Conservation (phyloP, 2,797 vertebrate genomes). For the Chaetodon trifasciatus region DNA sequence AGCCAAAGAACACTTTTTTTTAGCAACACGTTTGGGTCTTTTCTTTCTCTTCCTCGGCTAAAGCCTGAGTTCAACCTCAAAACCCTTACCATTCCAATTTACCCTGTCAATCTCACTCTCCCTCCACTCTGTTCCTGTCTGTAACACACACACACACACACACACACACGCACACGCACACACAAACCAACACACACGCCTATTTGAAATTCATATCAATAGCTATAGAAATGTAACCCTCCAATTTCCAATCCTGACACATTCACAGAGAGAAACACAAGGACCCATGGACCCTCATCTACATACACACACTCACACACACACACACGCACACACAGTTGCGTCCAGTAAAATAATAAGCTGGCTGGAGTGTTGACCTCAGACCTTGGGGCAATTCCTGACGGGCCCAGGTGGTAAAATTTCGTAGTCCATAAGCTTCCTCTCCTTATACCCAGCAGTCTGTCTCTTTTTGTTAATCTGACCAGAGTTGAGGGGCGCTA, state of each 20-base stretch:
- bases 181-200: constrained; percentile 14
- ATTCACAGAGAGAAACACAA: constrained; percentile 49
- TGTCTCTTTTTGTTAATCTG: constrained; percentile 44
- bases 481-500: constrained; percentile 16
- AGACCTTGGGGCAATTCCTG: constrained; percentile 52
- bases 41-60: constrained; percentile 49
- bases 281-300: not conserved
- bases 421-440: constrained; percentile 16
- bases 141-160: constrained; percentile 24
- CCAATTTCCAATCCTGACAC: constrained; percentile 49
- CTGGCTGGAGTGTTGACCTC: constrained; percentile 56
- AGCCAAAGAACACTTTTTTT: constrained; percentile 58
- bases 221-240: constrained; percentile 53
- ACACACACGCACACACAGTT: constrained; percentile 4
- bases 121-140: constrained; percentile 38
- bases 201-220: constrained; percentile 73
- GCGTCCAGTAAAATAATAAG: constrained; percentile 69
- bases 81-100: constrained; percentile 75
- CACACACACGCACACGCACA: constrained; percentile 17
- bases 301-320: constrained; percentile 11
- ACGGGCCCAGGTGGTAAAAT: constrained; percentile 22
- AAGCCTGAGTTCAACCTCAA: constrained; percentile 66
- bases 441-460: constrained; percentile 3
- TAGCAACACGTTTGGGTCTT: constrained; percentile 49
- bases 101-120: constrained; percentile 74